Evolutionary conservation across 2,113 vertebrate species (phyloP).

Genomic region (Sporophila hypoxantha): DNA sequence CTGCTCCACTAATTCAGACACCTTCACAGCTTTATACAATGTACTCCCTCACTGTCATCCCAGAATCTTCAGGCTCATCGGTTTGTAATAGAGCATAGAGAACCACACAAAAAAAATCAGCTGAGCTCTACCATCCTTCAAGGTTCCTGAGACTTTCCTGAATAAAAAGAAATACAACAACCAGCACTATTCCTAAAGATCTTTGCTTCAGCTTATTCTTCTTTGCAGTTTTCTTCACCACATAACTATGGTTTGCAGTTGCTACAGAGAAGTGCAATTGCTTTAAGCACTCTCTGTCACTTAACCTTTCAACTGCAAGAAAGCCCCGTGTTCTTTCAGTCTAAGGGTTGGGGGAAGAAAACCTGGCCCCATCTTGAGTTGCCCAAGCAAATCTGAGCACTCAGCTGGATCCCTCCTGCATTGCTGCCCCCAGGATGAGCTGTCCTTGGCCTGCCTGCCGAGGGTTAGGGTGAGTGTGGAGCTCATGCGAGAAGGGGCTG

Average conservation of each 20-base stretch:
- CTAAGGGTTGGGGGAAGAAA: neutral
- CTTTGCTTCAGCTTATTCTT: neutral
- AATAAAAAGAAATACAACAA: neutral
- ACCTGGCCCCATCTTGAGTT: neutral
- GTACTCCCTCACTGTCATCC: neutral
- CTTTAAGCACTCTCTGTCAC: neutral
- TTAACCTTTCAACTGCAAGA: neutral
- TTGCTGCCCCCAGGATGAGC: neutral
- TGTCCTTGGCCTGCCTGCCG: neutral
- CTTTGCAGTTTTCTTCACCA: neutral
- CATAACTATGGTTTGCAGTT: neutral
- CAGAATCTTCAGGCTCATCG: neutral
- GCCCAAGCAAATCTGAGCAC: neutral
- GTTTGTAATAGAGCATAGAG: neutral
- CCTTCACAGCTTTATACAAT: neutral
- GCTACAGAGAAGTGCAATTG: neutral
- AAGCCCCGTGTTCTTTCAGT: neutral
- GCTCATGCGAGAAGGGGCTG: conserved; percentile 59
- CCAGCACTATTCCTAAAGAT: neutral
- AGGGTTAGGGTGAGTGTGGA: neutral
- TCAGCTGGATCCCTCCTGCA: neutral
- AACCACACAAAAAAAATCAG: neutral
- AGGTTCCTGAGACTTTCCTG: neutral
- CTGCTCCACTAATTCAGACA: neutral
- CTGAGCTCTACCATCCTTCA: neutral